phyloP scores from a whole-genome alignment of 2,113 vertebrate species.

The Plecotus auritus region DNA sequence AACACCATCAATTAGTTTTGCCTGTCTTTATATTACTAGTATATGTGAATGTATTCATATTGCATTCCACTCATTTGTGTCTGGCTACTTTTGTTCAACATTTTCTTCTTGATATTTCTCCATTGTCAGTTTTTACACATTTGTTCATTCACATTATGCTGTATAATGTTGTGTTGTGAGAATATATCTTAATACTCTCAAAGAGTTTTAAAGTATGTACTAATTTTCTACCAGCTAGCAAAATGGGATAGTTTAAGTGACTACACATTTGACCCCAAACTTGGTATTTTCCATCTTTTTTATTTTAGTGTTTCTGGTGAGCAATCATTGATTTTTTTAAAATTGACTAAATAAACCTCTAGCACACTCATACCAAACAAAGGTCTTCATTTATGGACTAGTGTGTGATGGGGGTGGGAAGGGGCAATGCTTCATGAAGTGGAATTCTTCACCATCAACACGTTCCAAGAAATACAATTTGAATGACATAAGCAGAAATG shows the following conservation, averaged over 20 bases:
- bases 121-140: background rate
- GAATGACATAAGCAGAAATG: slow-evolving; percentile 66
- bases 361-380: background rate
- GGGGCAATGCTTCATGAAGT: slow-evolving; percentile 21
- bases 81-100: background rate
- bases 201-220: background rate
- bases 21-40: background rate
- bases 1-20: background rate
- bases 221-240: background rate
- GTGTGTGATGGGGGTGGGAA: background rate
- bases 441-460: slow-evolving; percentile 33
- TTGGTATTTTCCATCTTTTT: background rate
- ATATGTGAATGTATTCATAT: background rate
- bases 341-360: background rate
- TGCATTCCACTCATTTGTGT: background rate
- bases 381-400: slow-evolving; percentile 32
- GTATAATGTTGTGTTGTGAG: background rate
- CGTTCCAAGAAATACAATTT: slow-evolving; percentile 61
- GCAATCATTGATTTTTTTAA: slow-evolving; percentile 7
- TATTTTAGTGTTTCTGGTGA: background rate
- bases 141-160: background rate
- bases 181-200: background rate
- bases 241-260: background rate
- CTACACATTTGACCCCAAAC: background rate
- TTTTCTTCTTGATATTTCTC: background rate